Percentiles rank a stretch among this genome's conserved stretches.
These are phyloP conservation scores for Catocala nupta DNA, from an alignment of 2,888 invertebrate genomes.

Conservation along the genomic window DNA sequence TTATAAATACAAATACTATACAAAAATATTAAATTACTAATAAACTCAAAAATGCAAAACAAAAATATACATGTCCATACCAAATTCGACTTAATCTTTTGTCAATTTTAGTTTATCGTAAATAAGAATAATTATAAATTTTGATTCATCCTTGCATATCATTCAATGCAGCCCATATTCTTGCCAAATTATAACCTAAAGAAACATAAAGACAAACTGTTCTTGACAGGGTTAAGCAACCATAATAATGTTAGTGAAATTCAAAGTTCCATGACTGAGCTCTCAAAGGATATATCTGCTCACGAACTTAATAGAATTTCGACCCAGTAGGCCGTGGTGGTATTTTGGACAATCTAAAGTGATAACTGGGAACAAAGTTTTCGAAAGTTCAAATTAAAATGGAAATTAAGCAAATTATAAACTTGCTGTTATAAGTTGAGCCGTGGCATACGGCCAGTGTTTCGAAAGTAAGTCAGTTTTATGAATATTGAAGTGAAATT, in stretches of 20 bases:
- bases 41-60: no score
- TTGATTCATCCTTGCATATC: no score
- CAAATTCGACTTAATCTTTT: no score
- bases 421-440: constrained; percentile 7
- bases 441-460: constrained; percentile 9
- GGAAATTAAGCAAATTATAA: not conserved
- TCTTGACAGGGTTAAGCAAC: constrained; percentile 26
- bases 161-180: not conserved
- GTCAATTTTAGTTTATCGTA: no score
- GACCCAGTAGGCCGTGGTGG: constrained; percentile 18
- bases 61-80: no score
- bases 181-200: not conserved
- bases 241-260: constrained; percentile 24
- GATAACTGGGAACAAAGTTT: constrained; percentile 31
- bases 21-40: no score
- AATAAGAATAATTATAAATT: no score
- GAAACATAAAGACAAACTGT: constrained; percentile 8
- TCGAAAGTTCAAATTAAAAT: constrained; percentile 22
- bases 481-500: constrained; percentile 10
- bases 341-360: constrained; percentile 33
- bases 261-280: constrained; percentile 7
- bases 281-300: constrained; percentile 5
- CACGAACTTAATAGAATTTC: constrained; percentile 24
- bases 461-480: constrained; percentile 2
- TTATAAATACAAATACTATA: no score